Conservation (phyloP, 2,888 invertebrate genomes). For the Gasteruption jaculator region DNA sequence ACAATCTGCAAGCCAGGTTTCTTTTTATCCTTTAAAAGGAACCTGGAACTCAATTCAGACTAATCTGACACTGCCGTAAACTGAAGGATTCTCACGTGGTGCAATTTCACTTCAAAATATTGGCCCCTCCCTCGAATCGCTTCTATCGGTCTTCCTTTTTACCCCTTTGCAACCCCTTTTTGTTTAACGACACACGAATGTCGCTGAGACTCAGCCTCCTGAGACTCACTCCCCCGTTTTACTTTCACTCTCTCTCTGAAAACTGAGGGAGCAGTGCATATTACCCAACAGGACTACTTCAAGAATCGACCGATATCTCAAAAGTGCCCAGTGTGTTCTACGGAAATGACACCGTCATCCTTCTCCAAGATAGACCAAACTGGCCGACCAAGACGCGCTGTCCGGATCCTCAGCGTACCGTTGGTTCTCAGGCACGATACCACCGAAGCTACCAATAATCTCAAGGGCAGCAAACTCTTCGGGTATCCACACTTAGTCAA, state of each 20-base stretch:
- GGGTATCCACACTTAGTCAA: slow-evolving; percentile 58
- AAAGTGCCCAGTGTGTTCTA: slow-evolving; percentile 40
- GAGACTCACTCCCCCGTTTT: no score
- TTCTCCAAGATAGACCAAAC: slow-evolving; percentile 46
- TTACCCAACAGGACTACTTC: slow-evolving; percentile 45
- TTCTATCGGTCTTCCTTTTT: no score
- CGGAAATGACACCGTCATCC: slow-evolving; percentile 35
- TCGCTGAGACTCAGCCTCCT: no score
- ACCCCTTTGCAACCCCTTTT: no score
- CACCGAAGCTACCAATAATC: slow-evolving; percentile 52
- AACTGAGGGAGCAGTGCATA: slow-evolving; percentile 36
- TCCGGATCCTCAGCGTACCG: slow-evolving; percentile 55
- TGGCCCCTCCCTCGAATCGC: no score
- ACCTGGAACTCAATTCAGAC: slow-evolving; percentile 81
- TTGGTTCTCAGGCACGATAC: slow-evolving; percentile 56
- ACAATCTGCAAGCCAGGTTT: slow-evolving; percentile 67
- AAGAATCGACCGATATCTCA: slow-evolving; percentile 38
- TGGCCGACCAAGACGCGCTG: slow-evolving; percentile 40
- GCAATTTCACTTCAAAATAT: no score
- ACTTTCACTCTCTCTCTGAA: slow-evolving; percentile 10
- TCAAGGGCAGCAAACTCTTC: slow-evolving; percentile 50
- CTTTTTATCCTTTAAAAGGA: slow-evolving; percentile 22
- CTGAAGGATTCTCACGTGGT: no score
- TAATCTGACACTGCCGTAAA: slow-evolving; percentile 68
- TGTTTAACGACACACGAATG: no score